A percentile compares a stretch with the other conserved stretches of the same genome.
Conservation (phyloP, 2,113 vertebrate species). For the Collichthys lucidus region DNA sequence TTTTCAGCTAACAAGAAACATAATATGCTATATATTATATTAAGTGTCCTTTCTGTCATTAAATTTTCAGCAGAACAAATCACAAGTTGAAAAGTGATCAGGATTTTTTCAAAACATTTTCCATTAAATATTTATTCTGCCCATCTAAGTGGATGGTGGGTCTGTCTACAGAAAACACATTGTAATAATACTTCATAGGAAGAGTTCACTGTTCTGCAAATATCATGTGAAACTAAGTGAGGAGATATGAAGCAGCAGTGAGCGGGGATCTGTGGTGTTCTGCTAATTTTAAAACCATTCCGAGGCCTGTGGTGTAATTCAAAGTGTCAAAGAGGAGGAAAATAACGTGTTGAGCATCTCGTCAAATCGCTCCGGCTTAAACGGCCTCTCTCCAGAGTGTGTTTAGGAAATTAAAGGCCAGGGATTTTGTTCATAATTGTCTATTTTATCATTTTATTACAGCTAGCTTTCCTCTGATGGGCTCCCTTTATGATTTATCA, state of each 20-base stretch:
- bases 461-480: constrained; percentile 80
- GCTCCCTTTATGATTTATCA: constrained; percentile 82
- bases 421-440: constrained; percentile 79
- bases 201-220: background rate
- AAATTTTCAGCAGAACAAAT: background rate
- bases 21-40: background rate
- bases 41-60: background rate
- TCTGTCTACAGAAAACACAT: background rate
- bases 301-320: constrained; percentile 35
- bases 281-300: constrained; percentile 19
- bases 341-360: constrained; percentile 48
- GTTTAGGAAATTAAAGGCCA: constrained; percentile 77
- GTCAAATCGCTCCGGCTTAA: constrained; percentile 58
- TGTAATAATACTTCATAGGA: background rate
- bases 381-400: constrained; percentile 70
- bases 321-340: constrained; percentile 33
- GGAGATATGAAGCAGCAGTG: constrained; percentile 1
- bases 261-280: background rate
- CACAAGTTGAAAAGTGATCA: background rate
- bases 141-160: background rate
- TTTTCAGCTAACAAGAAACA: too few species aligned
- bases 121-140: background rate
- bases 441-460: constrained; percentile 84
- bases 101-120: background rate
- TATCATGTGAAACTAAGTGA: background rate